A percentile compares a stretch with the other conserved stretches of the same genome.
Conservation (phyloP, 2,888 invertebrate genomes). For the Drosophila kambysellisi region DNA sequence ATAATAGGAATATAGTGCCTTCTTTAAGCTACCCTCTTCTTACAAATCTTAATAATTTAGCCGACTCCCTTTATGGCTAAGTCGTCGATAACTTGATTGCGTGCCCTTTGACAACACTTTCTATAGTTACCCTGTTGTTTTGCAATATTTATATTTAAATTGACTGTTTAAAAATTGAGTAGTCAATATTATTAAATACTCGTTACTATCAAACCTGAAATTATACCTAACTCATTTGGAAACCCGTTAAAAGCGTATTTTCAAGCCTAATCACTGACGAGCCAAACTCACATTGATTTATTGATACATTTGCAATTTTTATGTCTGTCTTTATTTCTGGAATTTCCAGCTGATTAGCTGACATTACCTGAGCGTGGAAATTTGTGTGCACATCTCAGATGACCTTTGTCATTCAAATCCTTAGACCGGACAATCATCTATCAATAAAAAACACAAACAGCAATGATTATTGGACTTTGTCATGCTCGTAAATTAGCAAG, state of each 20-base stretch:
- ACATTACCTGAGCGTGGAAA: constrained; percentile 1
- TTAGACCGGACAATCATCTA: neutral
- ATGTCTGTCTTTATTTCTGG: neutral
- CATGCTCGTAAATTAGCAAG: neutral
- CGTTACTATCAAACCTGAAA: neutral
- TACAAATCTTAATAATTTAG: neutral
- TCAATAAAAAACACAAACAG: constrained; percentile 2
- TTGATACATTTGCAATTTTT: too few relatives aligned
- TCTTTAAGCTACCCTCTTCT: neutral
- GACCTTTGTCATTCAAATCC: constrained; percentile 22
- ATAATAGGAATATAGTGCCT: neutral
- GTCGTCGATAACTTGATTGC: neutral
- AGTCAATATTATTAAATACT: neutral
- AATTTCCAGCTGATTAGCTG: neutral
- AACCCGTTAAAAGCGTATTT: neutral
- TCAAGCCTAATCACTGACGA: neutral
- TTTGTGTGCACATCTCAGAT: constrained; percentile 18
- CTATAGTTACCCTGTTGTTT: neutral
- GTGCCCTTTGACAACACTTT: neutral
- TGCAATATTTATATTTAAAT: neutral
- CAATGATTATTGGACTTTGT: constrained; percentile 8
- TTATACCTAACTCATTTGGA: neutral
- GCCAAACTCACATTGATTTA: neutral
- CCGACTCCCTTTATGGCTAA: neutral
- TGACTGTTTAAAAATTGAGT: neutral